phyloP scores from a whole-genome alignment of 2,113 vertebrate genomes.

The Collichthys lucidus region DNA sequence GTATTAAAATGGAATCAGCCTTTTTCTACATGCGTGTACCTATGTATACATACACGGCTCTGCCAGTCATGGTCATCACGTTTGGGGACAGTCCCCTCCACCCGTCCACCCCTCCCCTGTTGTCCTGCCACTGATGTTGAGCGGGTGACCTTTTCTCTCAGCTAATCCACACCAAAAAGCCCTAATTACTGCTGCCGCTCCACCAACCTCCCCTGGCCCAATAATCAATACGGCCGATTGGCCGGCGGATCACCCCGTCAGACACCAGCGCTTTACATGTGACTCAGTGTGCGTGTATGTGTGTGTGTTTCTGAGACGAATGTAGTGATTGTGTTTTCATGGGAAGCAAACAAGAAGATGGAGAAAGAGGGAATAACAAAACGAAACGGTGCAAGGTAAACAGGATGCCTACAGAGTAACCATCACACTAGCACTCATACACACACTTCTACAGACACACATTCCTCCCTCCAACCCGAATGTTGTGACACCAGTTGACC shows the following conservation, averaged over 20 bases:
- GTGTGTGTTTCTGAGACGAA: constrained; percentile 14
- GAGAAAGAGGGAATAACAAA: background rate
- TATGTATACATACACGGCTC: background rate
- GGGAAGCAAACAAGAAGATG: constrained; percentile 1
- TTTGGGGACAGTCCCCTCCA: constrained; percentile 59
- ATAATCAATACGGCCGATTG: constrained; percentile 97
- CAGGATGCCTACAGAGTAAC: constrained; percentile 34
- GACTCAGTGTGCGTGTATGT: constrained; percentile 55
- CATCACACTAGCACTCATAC: background rate
- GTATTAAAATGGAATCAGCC: background rate
- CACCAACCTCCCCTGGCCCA: constrained; percentile 87
- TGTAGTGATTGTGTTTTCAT: constrained; percentile 18
- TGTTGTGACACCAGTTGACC: constrained; percentile 82
- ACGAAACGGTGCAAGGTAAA: constrained; percentile 7
- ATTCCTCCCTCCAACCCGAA: constrained; percentile 58
- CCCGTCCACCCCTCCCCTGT: constrained; percentile 68
- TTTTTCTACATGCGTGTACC: background rate
- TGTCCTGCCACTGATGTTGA: constrained; percentile 92
- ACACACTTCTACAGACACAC: constrained; percentile 53
- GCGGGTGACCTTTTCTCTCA: constrained; percentile 97
- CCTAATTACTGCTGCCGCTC: constrained; percentile 98
- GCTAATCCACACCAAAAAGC: constrained; percentile 99
- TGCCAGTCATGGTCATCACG: constrained; percentile 40
- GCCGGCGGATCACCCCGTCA: constrained; percentile 93
- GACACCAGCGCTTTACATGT: constrained; percentile 80